Evolutionary conservation across 2,113 vertebrate genomes (phyloP).

Genomic region (Myodes glareolus): DNA sequence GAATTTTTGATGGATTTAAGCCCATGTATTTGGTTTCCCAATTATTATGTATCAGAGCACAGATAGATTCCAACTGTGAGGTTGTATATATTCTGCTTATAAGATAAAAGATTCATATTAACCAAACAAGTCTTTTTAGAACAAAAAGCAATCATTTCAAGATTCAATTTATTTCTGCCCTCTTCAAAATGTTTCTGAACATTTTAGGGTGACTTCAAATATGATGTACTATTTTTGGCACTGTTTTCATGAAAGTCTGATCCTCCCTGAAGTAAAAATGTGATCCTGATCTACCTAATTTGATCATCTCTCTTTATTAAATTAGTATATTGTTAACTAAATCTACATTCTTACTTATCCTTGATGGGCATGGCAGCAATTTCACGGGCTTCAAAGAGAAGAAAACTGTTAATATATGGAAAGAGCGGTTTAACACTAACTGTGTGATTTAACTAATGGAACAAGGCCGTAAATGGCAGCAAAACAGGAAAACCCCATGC

Average conservation of each 20-base stretch:
- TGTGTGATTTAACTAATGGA: slow-evolving; percentile 51
- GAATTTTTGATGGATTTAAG: background rate
- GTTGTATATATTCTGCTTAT: background rate
- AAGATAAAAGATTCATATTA: background rate
- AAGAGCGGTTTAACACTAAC: slow-evolving; percentile 41
- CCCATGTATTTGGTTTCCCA: background rate
- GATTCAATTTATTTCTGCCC: background rate
- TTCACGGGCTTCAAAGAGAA: background rate
- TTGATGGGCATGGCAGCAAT: background rate
- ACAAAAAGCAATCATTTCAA: slow-evolving; percentile 4
- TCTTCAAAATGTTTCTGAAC: background rate
- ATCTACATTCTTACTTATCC: background rate
- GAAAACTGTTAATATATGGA: background rate
- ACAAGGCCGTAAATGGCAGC: slow-evolving; percentile 17
- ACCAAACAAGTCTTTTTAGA: background rate
- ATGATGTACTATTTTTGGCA: background rate
- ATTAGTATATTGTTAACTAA: slow-evolving; percentile 39
- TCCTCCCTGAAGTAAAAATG: slow-evolving; percentile 41
- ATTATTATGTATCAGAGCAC: background rate
- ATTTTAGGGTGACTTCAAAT: slow-evolving; percentile 24
- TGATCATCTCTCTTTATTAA: background rate
- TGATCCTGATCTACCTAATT: background rate
- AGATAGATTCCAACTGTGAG: background rate
- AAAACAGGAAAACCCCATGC: slow-evolving; percentile 54
- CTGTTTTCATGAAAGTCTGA: background rate